Base-by-base conservation (phyloP, 2,113 vertebrate genomes). In the Sphaerodactylus townsendi region DNA sequence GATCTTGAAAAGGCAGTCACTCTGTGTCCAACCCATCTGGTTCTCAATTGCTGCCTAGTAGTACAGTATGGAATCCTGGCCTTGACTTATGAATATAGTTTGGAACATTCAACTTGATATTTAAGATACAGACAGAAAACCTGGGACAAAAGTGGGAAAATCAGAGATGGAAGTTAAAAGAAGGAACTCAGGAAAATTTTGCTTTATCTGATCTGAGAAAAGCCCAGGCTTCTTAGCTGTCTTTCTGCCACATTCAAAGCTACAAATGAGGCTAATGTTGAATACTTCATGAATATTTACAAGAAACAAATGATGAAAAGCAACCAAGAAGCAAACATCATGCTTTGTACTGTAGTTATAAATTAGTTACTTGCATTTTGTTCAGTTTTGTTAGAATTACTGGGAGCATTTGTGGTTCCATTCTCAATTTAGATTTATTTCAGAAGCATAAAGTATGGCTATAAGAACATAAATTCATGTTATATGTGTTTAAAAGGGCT, bases 221-320 rank as follows among this genome's bases (percentile, higher is more conserved):
- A 59, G 2, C 69, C 77, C 50, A 81, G 85, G 28, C 25, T 86
- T 82, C 44, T 85, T 65, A 87, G 3, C 37, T 88, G 81, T 89
- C 53, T 87, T 53, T 0, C 2, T 53, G 69, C 72, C 69, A 82
- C 1, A 80, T 82, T 70, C 71, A 65, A 89, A 80, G 64, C 46
- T 87, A 86, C 74, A 88, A 91, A 89, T 89, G 53, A 91, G 82
- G 44, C 1, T 66, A 37, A 68, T 84, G 17, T 23, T 89, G 79
- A 94, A 87, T 92, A 92, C 84, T 91, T 93, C 86, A 93, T 91
- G 44, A 88, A 80, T 89, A 92, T 89, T 92, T 92, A 75, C 70
- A 65, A 71, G 2, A 30, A 87, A 84, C n/a, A 90, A 90, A 86
- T 56, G 80, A 89, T 82, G 79, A 86, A 91, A 79, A 87, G 86